Evolutionary conservation across 2,888 invertebrate species (phyloP).

Genomic region (Epinotia demarniana): DNA sequence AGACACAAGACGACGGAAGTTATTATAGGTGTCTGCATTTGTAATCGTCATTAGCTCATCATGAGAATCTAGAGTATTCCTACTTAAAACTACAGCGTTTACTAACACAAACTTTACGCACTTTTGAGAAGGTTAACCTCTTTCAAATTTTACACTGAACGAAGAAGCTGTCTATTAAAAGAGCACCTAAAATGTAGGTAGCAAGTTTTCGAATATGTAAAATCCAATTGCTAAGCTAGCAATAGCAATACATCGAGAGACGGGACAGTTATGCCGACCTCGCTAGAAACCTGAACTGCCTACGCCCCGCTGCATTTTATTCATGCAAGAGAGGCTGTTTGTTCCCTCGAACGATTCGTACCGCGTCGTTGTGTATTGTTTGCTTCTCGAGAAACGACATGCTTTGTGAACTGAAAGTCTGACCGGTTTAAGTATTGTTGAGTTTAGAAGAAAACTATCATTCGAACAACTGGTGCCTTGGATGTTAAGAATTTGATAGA

Average conservation of each 20-base stretch:
- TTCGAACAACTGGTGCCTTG: not conserved
- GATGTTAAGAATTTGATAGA: not conserved
- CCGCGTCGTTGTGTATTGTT: conserved; percentile 48
- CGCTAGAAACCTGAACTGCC: conserved; percentile 33
- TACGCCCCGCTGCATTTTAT: conserved; percentile 32
- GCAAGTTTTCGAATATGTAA: not conserved
- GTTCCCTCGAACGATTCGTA: conserved; percentile 34
- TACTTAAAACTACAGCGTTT: not conserved
- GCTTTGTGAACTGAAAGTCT: conserved; percentile 37
- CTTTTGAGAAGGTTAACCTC: not conserved
- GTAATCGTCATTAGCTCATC: not conserved
- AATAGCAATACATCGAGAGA: conserved; percentile 7
- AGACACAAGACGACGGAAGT: not conserved
- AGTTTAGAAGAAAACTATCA: conserved; percentile 5
- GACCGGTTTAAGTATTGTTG: conserved; percentile 8
- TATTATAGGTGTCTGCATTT: not conserved
- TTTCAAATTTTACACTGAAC: not conserved
- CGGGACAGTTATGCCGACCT: conserved; percentile 30
- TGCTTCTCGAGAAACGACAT: conserved; percentile 50
- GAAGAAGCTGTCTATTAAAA: not conserved
- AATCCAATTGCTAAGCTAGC: conserved; percentile 11
- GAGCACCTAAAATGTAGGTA: too few species aligned
- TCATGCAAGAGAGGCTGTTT: conserved; percentile 30
- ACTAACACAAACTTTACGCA: not conserved
- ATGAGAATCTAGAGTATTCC: too few species aligned